These are phyloP conservation scores for Pomacea canaliculata DNA, from an alignment of 2,888 invertebrate genomes.

Conservation along the genomic window DNA sequence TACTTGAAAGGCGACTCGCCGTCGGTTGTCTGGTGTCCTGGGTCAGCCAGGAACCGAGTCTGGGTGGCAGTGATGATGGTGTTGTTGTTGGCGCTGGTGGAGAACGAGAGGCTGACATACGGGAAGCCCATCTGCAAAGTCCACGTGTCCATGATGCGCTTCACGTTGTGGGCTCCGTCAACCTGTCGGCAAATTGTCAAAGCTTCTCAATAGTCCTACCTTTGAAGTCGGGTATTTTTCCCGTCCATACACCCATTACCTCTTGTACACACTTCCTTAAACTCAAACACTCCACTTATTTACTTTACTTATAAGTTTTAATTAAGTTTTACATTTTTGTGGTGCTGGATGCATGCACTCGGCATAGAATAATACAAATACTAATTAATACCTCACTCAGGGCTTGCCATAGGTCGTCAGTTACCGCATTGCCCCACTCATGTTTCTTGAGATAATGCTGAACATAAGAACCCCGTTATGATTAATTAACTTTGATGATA, in stretches of 20 bases:
- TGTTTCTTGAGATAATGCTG: slow-evolving; percentile 81
- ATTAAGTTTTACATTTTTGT: not conserved
- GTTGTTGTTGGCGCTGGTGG: slow-evolving; percentile 31
- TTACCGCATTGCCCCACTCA: slow-evolving; percentile 83
- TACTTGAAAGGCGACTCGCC: slow-evolving; percentile 52
- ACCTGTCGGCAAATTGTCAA: slow-evolving; percentile 32
- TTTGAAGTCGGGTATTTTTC: too few relatives aligned
- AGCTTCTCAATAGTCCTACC: too few relatives aligned
- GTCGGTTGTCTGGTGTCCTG: slow-evolving; percentile 37
- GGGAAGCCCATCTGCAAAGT: slow-evolving; percentile 67
- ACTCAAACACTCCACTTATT: too few relatives aligned
- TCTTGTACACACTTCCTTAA: not conserved
- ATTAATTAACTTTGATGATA: too few relatives aligned
- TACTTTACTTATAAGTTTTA: not conserved
- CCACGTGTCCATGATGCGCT: slow-evolving; percentile 68
- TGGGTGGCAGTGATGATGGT: slow-evolving; percentile 51
- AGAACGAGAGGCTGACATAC: slow-evolving; percentile 53
- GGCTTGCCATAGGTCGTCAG: slow-evolving; percentile 81
- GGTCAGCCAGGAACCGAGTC: slow-evolving; percentile 55
- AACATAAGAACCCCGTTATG: slow-evolving; percentile 61
- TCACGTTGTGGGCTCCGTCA: slow-evolving; percentile 48
- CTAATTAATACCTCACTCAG: slow-evolving; percentile 64
- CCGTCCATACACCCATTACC: not conserved
- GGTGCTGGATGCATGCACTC: not conserved
- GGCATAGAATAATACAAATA: not conserved